Conservation (phyloP, 2,797 vertebrate species). For the Channa striata region DNA sequence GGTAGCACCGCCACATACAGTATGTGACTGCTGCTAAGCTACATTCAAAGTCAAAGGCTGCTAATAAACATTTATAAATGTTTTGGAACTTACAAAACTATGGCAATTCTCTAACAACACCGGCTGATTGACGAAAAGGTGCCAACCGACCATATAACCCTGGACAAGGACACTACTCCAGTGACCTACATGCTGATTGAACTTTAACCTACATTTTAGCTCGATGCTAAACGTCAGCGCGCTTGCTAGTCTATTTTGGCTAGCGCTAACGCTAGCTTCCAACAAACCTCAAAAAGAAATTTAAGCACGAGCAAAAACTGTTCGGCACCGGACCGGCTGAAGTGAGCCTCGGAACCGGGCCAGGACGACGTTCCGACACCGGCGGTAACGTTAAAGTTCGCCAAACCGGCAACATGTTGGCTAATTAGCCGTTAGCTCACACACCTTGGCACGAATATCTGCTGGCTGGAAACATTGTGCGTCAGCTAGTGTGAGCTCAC, state of each 20-base stretch:
- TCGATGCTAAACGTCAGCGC: conserved; percentile 43
- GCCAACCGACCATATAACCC: accelerated
- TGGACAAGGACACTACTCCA: conserved; percentile 22
- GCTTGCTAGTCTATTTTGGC: not conserved
- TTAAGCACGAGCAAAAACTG: accelerated
- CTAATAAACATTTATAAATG: not conserved
- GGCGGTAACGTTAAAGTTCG: not conserved
- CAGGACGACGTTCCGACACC: not conserved
- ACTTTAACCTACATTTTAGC: conserved; percentile 82
- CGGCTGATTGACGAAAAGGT: accelerated
- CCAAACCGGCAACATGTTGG: not conserved
- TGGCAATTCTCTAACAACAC: not conserved
- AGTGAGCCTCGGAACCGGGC: accelerated
- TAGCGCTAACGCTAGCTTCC: not conserved
- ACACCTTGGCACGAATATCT: conserved; percentile 83
- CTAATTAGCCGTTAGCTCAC: conserved; percentile 43
- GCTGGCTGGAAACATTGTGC: conserved; percentile 82
- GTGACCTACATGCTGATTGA: conserved; percentile 65
- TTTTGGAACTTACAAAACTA: not conserved
- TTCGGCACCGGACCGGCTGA: accelerated
- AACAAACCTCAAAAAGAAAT: not conserved
- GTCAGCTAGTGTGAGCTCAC: conserved; percentile 34
- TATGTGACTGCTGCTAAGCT: not conserved
- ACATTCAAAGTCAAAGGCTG: not conserved
- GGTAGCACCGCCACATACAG: not conserved